These are phyloP conservation scores for Shinisaurus crocodilurus DNA, from an alignment of 2,113 vertebrate species.

Conservation along the genomic window DNA sequence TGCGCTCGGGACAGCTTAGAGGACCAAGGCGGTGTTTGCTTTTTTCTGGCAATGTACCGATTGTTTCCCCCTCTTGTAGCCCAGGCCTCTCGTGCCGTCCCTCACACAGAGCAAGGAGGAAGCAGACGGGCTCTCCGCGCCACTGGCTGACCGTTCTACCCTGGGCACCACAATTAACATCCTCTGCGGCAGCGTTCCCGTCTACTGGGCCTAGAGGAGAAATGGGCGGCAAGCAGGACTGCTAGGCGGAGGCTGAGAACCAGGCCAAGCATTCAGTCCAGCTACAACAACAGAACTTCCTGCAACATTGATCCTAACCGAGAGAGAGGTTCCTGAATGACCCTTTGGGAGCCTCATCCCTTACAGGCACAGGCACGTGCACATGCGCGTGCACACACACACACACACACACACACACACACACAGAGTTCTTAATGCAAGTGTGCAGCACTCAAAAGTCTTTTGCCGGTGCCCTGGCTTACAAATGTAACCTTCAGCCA, in stretches of 20 bases:
- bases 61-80: not conserved
- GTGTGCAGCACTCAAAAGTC: not conserved
- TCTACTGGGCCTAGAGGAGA: conserved; percentile 71
- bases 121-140: rapidly evolving
- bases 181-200: conserved; percentile 75
- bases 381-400: no score
- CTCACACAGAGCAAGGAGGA: not conserved
- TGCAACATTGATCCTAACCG: not conserved
- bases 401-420: no score
- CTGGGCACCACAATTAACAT: conserved; percentile 74
- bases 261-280: not conserved
- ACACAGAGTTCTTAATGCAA: not conserved
- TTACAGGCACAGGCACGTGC: no score
- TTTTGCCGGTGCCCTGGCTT: not conserved
- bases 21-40: not conserved
- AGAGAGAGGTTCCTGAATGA: not conserved
- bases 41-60: not conserved
- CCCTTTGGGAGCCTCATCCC: no score
- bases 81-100: not conserved
- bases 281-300: not conserved
- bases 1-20: not conserved
- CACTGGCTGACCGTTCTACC: conserved; percentile 59
- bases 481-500: not conserved
- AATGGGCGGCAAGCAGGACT: conserved; percentile 9
- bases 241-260: not conserved